Conservation (phyloP, 2,888 invertebrate species). For the Cartodere bifasciata region DNA sequence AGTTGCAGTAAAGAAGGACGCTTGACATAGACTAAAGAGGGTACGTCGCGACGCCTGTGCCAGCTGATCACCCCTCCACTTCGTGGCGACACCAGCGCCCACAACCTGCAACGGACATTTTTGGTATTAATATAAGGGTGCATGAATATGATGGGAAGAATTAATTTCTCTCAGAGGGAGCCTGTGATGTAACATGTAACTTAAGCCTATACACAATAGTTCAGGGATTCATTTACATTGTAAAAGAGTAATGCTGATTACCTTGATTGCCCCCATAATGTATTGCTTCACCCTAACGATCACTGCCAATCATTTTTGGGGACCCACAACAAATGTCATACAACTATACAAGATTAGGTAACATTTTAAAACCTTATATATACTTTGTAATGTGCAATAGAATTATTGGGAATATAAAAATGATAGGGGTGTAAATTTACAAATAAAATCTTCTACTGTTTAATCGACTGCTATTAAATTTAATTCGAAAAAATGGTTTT, state of each 20-base stretch:
- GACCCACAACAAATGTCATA: background rate
- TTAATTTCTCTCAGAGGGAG: conserved; percentile 25
- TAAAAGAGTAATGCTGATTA: conserved; percentile 2
- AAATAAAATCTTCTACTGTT: too few relatives aligned
- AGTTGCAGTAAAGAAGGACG: conserved; percentile 36
- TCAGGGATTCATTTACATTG: conserved; percentile 7
- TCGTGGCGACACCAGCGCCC: conserved; percentile 29
- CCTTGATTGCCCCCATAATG: background rate
- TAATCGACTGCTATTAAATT: too few relatives aligned
- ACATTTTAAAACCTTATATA: too few relatives aligned
- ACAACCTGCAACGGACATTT: conserved; percentile 35
- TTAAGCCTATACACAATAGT: conserved; percentile 7
- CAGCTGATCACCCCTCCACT: conserved; percentile 32
- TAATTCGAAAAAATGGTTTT: too few relatives aligned
- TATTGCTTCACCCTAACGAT: background rate
- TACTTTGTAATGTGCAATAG: too few relatives aligned
- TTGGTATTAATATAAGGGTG: conserved; percentile 21
- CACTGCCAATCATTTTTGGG: background rate
- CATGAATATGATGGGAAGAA: conserved; percentile 24
- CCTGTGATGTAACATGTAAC: too few relatives aligned
- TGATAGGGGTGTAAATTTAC: too few relatives aligned
- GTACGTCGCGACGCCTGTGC: conserved; percentile 40
- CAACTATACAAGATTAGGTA: background rate
- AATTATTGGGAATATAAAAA: too few relatives aligned
- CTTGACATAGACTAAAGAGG: conserved; percentile 44